Base-by-base conservation (phyloP, 1,140 invertebrate species). In the Octopus sinensis region DNA sequence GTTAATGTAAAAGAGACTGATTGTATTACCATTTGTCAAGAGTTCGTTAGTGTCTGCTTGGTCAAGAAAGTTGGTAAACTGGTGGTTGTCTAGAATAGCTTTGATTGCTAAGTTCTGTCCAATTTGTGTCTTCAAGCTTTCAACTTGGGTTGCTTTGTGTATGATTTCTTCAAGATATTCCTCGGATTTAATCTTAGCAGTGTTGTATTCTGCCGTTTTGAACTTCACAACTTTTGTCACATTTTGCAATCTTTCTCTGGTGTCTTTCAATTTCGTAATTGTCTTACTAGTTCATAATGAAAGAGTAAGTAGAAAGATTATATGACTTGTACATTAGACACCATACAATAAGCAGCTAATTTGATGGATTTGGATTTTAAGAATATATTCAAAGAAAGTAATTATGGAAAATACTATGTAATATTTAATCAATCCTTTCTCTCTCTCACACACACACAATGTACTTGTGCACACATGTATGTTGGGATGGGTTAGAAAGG, bases 141-240 rank as follows among this genome's bases (percentile, higher is more conserved):
- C 90, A 53, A 91, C 81, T 4, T 83, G 81, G 9, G 90, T 91
- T 12, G 88, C 89, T 82, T 89, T 90, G 9, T 83, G 54, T 13
- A 90, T 90, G n/a, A 91, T 80, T 79, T 88, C 84, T n/a, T 84
- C 73, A 53, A 91, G 78, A 52, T 90, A 82, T n/a, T 87, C 83
- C 23, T 87, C 87, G 23, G 90, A 89, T 17, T 87, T 86, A 4
- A 83, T 85, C 78, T 88, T 87, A 43, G 89, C 87, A 30, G 88
- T 86, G 54, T 91, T 88, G 83, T 87, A 91, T 80, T 90, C 86
- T 9, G 80, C 83, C 54, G 79, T 89, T 43, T 88, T 87, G 53
- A 86, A 86, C 82, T 89, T 90, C 54, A 90, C 90, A 53, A 85
- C 87, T 80, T 90, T 87, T 79, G 88, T 89, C 89, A 91, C 91